phyloP scores from a whole-genome alignment of 2,797 vertebrate genomes.

The Oryzias dopingdopingensis region DNA sequence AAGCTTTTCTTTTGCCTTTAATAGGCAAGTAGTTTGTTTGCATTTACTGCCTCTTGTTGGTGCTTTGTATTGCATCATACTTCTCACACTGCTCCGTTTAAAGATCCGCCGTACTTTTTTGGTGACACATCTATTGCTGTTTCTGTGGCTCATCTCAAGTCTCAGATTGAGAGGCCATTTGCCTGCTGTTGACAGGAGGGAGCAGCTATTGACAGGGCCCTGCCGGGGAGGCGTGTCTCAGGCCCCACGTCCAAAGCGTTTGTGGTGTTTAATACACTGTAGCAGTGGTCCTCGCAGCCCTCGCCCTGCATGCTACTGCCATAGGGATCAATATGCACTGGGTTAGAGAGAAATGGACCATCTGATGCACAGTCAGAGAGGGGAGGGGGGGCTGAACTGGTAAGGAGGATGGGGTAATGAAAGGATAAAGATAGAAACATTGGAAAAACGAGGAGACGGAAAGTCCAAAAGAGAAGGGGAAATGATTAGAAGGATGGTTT shows the following conservation, averaged over 20 bases:
- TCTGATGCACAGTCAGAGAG: slow-evolving; percentile 73
- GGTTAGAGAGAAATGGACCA: slow-evolving; percentile 77
- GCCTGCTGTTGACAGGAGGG: slow-evolving; percentile 80
- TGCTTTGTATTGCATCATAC: slow-evolving; percentile 15
- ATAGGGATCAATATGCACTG: slow-evolving; percentile 78
- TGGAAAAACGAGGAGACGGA: slow-evolving; percentile 39
- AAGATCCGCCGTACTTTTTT: slow-evolving; percentile 33
- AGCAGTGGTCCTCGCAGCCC: slow-evolving; percentile 70
- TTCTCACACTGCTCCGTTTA: slow-evolving; percentile 10
- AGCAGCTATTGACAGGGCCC: slow-evolving; percentile 78
- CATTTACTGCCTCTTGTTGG: slow-evolving; percentile 17
- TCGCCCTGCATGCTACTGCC: slow-evolving; percentile 71
- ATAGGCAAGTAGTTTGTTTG: neutral
- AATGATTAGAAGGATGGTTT: slow-evolving; percentile 62
- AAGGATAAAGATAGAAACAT: slow-evolving; percentile 33
- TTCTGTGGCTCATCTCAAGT: slow-evolving; percentile 61
- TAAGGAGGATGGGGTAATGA: slow-evolving; percentile 44
- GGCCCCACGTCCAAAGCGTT: slow-evolving; percentile 77
- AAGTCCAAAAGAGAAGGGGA: slow-evolving; percentile 51
- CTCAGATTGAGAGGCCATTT: slow-evolving; percentile 78
- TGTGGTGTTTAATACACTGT: slow-evolving; percentile 84
- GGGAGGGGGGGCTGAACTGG: slow-evolving; percentile 56
- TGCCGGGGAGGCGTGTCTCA: slow-evolving; percentile 75
- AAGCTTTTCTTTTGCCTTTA: no score
- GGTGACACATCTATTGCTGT: slow-evolving; percentile 42